Conservation (phyloP, 2,113 vertebrate species). For the Alces alces region DNA sequence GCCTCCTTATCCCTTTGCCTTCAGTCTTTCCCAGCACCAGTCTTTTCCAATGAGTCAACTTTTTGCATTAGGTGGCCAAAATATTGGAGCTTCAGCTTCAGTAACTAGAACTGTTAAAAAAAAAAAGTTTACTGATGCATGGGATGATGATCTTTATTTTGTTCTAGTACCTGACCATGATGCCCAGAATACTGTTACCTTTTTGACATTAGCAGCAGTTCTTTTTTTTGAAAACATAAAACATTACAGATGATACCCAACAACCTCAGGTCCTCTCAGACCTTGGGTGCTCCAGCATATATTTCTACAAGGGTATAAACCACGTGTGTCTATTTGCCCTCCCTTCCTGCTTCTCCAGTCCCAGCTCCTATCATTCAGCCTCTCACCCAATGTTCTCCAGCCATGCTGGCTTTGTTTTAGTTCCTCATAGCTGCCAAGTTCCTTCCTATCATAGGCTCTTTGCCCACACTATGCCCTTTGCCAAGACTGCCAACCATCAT, state of each 20-base stretch:
- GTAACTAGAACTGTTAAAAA: not conserved
- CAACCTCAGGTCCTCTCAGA: not conserved
- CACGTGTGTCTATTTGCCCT: not conserved
- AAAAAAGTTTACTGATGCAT: not conserved
- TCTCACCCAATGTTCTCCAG: not conserved
- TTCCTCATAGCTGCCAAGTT: not conserved
- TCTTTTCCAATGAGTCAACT: not conserved
- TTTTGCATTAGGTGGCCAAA: not conserved
- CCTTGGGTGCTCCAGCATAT: not conserved
- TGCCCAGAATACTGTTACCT: not conserved
- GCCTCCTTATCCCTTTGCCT: not conserved
- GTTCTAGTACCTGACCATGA: not conserved
- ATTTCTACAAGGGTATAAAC: not conserved
- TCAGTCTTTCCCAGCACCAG: not conserved
- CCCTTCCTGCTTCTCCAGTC: not conserved
- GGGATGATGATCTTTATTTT: not conserved
- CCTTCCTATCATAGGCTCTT: not conserved
- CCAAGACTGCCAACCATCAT: not conserved
- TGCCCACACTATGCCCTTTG: not conserved
- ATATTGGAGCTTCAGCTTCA: not conserved
- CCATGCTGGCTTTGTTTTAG: not conserved
- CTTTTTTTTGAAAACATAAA: not conserved
- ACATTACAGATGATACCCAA: not conserved
- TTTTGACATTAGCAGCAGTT: not conserved
- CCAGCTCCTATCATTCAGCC: not conserved